Evolutionary conservation across 2,888 invertebrate species (phyloP).

Genomic region (Cremastinae sp.): DNA sequence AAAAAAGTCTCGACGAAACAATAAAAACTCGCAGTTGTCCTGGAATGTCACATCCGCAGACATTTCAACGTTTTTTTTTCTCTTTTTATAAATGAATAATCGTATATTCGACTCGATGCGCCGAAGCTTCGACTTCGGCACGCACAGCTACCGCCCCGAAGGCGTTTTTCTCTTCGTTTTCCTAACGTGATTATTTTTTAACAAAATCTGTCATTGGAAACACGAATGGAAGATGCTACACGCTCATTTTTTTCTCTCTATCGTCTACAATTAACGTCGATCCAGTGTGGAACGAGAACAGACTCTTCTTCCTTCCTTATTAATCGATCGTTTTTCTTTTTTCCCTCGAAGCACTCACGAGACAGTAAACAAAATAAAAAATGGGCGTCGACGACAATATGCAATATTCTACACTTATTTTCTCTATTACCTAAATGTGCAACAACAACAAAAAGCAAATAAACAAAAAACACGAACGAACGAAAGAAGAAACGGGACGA

Average conservation of each 20-base stretch:
- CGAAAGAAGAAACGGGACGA: conserved; percentile 22
- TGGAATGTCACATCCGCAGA: not conserved
- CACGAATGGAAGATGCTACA: conserved; percentile 30
- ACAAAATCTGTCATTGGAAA: not conserved
- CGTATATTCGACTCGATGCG: conserved; percentile 12
- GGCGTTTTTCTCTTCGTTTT: conserved; percentile 2
- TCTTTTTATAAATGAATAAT: conserved; percentile 11
- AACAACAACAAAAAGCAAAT: not conserved
- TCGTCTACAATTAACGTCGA: not conserved
- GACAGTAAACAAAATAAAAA: conserved; percentile 15
- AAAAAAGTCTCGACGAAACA: not conserved
- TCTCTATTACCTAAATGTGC: not conserved
- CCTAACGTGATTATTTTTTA: not conserved
- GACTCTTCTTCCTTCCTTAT: conserved; percentile 24
- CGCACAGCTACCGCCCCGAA: not conserved
- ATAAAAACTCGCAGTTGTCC: not conserved
- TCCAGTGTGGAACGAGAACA: conserved; percentile 6
- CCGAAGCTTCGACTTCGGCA: conserved; percentile 9
- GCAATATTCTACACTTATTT: too few relatives aligned
- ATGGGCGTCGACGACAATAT: not conserved
- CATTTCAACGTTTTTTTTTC: not conserved
- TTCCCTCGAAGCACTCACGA: conserved; percentile 19
- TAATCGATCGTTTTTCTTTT: conserved; percentile 53
- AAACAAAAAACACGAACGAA: conserved; percentile 11
- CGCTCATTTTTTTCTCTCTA: conserved; percentile 1